These are phyloP conservation scores for Helicoverpa assulta DNA, from an alignment of 2,888 invertebrate genomes.

Conservation along the genomic window DNA sequence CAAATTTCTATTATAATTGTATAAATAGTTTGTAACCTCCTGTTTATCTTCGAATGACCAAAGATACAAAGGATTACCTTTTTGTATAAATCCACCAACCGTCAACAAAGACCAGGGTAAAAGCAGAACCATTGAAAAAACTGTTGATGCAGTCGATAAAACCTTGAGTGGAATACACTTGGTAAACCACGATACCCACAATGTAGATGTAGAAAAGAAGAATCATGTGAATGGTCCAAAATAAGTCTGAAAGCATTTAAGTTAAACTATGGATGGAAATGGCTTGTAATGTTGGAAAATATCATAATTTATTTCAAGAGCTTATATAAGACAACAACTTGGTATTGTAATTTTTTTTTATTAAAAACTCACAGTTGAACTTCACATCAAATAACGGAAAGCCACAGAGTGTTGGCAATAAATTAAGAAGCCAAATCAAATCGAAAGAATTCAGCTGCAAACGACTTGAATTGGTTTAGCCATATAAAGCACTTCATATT, in stretches of 20 bases:
- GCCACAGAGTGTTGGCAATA: constrained; percentile 62
- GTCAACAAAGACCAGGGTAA: constrained; percentile 56
- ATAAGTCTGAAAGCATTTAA: constrained; percentile 36
- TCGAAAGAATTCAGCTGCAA: constrained; percentile 55
- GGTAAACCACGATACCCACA: constrained; percentile 63
- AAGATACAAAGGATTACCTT: constrained; percentile 57
- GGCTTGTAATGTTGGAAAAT: too few species aligned
- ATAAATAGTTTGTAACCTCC: too few species aligned
- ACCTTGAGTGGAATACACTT: constrained; percentile 60
- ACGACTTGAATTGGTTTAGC: constrained; percentile 24
- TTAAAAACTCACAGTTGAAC: constrained; percentile 45
- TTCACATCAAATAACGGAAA: constrained; percentile 58
- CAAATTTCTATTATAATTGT: too few species aligned
- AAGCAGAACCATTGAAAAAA: constrained; percentile 67
- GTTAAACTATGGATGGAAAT: too few species aligned
- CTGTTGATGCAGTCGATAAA: constrained; percentile 65
- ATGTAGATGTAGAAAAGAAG: constrained; percentile 60
- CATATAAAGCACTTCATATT: constrained; percentile 35
- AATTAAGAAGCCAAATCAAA: constrained; percentile 64
- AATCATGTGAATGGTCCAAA: constrained; percentile 61
- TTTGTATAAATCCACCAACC: constrained; percentile 66
- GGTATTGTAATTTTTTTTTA: too few species aligned
- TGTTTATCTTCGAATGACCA: too few species aligned
- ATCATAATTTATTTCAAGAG: too few species aligned
- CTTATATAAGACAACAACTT: too few species aligned